Base-by-base conservation (phyloP, 2,888 invertebrate genomes). In the Tethea ocularis region DNA sequence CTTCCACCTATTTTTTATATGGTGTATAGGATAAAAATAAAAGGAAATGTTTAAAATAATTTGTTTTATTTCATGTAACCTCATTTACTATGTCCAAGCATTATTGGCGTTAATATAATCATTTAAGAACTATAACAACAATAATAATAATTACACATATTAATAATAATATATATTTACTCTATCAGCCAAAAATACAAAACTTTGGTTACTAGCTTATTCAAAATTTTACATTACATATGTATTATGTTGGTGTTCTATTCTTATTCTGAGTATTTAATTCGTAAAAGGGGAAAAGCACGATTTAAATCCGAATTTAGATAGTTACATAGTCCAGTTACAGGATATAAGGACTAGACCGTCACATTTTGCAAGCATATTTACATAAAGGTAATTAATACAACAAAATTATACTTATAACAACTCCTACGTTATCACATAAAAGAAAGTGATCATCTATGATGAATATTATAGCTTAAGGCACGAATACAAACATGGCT, bases 191-290 rank as follows among this genome's bases (percentile, higher is more conserved):
- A 86, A 83, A 74, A 87, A 88, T 89, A 90, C 77, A 89, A 89
- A 88, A 88, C 92, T 93, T 93, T 93, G 92, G 92, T 93, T 86
- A 83, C 87, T 91, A 93, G 92, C 92, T 90, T 88, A 87, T 71
- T 76, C 76, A 73, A 69, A 74, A 75, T 77, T 78, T 80, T 80
- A 81, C 68, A 80, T 75, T 78, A 75, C 74, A 71, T 68, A n/a
- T n/a, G n/a, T n/a, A 64, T 59, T 59, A 74, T 64, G 76, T 84
- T 82, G 78, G 77, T 83, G 76, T 82, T 75, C 62, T 68, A 69
- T 66, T 63, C 65, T 67, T 33, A 33, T 61, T 75, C 77, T 84
- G 84, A 86, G 85, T 84, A 86, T 85, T 86, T 75, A 67, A 61
- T 60, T 58, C 33, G 11, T 54, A 54, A 54, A 54, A 33, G 13